Percentiles rank a stretch among this genome's conserved stretches.
These are phyloP conservation scores for Molossus alvarezi DNA, from an alignment of 2,797 vertebrate genomes.

Conservation along the genomic window DNA sequence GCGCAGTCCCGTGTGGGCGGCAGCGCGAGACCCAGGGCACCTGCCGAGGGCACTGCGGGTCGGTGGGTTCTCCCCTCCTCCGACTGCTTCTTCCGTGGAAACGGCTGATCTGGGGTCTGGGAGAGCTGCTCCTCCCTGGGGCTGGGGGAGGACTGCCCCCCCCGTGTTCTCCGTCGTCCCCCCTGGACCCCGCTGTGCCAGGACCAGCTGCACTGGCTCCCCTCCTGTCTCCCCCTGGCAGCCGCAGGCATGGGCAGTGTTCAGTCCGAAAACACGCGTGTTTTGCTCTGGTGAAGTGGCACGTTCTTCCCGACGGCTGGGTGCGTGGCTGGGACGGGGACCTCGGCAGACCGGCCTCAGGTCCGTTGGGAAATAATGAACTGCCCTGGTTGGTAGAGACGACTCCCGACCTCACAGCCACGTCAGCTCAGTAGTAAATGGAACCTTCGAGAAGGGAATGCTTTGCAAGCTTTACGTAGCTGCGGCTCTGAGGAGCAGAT, in stretches of 20 bases:
- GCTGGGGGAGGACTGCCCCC: background rate
- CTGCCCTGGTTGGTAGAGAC: background rate
- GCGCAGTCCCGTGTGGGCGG: background rate
- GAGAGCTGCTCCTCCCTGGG: background rate
- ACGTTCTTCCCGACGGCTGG: background rate
- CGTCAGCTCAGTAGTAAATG: background rate
- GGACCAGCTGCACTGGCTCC: fast-evolving
- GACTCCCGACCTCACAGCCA: background rate
- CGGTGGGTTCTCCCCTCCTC: background rate
- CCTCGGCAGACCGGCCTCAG: background rate
- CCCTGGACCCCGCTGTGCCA: background rate
- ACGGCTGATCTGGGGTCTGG: background rate
- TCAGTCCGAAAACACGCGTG: background rate
- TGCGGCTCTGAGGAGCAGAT: background rate
- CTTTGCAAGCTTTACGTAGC: background rate
- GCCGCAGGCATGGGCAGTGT: fast-evolving
- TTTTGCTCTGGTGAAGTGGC: background rate
- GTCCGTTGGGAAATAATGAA: background rate
- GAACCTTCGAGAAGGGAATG: background rate
- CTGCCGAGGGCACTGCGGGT: no score
- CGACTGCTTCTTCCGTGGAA: no score
- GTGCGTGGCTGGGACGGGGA: background rate
- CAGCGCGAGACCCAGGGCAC: no score
- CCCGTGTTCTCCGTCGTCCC: background rate
- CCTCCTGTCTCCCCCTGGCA: background rate